Base-by-base conservation (phyloP, 2,888 invertebrate species). In the Oeneis ivallda region DNA sequence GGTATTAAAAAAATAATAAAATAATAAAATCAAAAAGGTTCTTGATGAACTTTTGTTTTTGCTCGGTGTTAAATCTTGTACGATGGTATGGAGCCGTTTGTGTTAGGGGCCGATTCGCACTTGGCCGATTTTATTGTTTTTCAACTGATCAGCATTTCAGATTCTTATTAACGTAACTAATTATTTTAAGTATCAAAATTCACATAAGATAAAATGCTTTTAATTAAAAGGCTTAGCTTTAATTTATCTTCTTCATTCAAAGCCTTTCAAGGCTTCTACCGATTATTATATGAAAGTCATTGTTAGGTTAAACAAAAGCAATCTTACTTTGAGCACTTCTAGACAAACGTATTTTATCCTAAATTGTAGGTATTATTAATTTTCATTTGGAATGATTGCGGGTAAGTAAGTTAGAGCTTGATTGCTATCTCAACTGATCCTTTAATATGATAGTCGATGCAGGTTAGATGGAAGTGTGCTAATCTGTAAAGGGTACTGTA, bases 261-360 rank as follows among this genome's bases (percentile, higher is more conserved):
- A 41, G 56, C 39, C 41, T 56, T 39, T 41, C 56, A 56, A 41
- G 41, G 56, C 56, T 41, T 56, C 56, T 54, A 53, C 17, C 17
- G 56, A 19, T 19, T 10, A 56, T 56, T 19, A 41, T 41, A 39
- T 56, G 56, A 54, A 39, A 17, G 54, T 54, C 56, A 41, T 56
- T 56, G 56, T 56, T 7, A 19, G 41, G 11, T 39, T 26, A 41
- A 19, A 56, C 56, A 56, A 56, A 54, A 56, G 56, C 56, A 41
- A 56, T 56, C 41, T 56, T 19, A 56, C 56, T 56, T 39, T 39
- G 56, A 56, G 19, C 41, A 41, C 54, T 56, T 56, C 39, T 56
- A 41, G 2, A 19, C 13, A 39, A 41, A 10, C 54, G 5, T 54
- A 53, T 54, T 54, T 13, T 39, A 54, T 54, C 11, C 39, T 17